These are phyloP conservation scores for Microctenopoma steveboyesi DNA, from an alignment of 2,797 vertebrate species.

Conservation along the genomic window DNA sequence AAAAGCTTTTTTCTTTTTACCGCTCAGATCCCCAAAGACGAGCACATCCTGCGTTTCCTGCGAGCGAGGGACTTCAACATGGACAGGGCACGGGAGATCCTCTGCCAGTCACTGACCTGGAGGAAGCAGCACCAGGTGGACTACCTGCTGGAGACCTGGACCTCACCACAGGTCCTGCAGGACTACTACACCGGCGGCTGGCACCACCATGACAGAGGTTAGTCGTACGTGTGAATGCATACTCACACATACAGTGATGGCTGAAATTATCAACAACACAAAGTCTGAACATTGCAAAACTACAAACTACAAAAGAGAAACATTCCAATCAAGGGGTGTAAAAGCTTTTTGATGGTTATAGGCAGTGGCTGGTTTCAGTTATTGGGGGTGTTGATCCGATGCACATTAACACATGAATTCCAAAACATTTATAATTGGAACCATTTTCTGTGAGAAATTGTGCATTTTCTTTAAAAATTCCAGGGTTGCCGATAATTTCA, in stretches of 20 bases:
- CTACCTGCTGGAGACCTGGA: constrained; percentile 96
- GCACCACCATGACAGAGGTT: constrained; percentile 93
- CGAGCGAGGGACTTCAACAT: constrained; percentile 96
- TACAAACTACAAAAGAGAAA: too few relatives aligned
- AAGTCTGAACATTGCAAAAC: too few relatives aligned
- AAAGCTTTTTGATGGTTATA: too few relatives aligned
- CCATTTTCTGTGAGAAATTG: too few relatives aligned
- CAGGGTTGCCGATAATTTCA: too few relatives aligned
- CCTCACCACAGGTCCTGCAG: constrained; percentile 92
- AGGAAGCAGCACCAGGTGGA: constrained; percentile 98
- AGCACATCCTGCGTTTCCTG: constrained; percentile 95
- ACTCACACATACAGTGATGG: background rate
- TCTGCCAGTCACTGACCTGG: constrained; percentile 96
- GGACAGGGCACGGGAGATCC: constrained; percentile 92
- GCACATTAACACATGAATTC: too few relatives aligned
- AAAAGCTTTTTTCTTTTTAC: background rate
- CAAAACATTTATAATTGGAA: too few relatives aligned
- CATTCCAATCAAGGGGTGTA: too few relatives aligned
- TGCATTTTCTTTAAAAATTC: too few relatives aligned
- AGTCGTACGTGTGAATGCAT: background rate
- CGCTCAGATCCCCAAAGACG: constrained; percentile 93
- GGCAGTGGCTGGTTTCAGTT: too few relatives aligned
- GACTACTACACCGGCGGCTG: constrained; percentile 97
- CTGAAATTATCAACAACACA: too few relatives aligned
- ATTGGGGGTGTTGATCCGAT: too few relatives aligned